Evolutionary conservation across 2,113 vertebrate genomes (phyloP), one percentile per base, ranked within the genome.

Genomic region (Todiramphus saurophagus): DNA sequence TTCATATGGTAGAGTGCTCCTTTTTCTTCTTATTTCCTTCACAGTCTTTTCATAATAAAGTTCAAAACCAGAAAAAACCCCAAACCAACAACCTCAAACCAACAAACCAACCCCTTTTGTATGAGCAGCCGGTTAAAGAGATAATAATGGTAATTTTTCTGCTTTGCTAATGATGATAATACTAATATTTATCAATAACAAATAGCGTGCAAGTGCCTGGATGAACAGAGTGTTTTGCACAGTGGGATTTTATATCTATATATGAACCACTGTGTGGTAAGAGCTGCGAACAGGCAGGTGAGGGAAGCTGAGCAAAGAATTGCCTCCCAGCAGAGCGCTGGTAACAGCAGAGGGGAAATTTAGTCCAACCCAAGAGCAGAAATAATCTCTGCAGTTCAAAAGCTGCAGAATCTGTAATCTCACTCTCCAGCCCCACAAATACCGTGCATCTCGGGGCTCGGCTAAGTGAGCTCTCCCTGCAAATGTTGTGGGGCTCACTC

Each of bases 151-250:
- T 94, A 79, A 94, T 96, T 97, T 83, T 73, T 89, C 83, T 95
- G 58, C 94, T 85, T 83, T 91, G 66, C 41, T 96, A 96, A 95
- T 96, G 89, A 93, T 74, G 77, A 79, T 93, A 93, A 96, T 96
- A 97, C 93, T 96, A 95, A 91, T 94, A 95, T 95, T 95, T 97
- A 94, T 96, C 92, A 93, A 94, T 96, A 96, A 96, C 67, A 94
- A 82, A 93, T 96, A 89, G 20, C 86, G 70, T 39, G 84, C 31
- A 35, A 92, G 85, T 37, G 64, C 46, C 87, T 81, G 86, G 59
- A 72, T 88, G 85, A 96, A 95, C 33, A 94, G 82, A 86, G 88
- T 87, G 20, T 93, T 96, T 96, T 96, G 56, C 96, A 94, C 93
- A 92, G 96, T 74, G 75, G 93, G 92, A 56, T 94, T 95, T 94